Evolutionary conservation across 2,797 vertebrate genomes (phyloP), one percentile per base, ranked within the genome.

Genomic region (Protonibea diacanthus): DNA sequence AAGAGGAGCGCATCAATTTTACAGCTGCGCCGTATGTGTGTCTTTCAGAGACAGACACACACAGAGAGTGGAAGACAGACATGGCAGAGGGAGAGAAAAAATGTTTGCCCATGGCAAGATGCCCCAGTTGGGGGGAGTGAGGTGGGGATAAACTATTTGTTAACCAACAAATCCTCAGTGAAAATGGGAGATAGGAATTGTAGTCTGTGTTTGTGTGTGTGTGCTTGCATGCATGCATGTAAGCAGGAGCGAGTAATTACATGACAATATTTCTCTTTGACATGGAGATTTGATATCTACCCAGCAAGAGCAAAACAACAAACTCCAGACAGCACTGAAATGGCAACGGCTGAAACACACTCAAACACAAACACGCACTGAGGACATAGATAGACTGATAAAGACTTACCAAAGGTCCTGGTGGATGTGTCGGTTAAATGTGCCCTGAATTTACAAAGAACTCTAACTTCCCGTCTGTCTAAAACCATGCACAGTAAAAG

Each of bases 181-280:
- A 69, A 77, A 80, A 71, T 0, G 3, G 71, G 18, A 69, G 82
- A 78, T 58, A 71, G 23, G 3, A 74, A 74, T 80, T 67, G 80
- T 71, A 69, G 70, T 56, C 15, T 80, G 66, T 67, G 29, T 63
- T 62, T 67, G 38, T 59, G 65, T 47, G 56, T n/a, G 38, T 27
- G 65, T 66, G 27, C 60, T 62, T 67, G 23, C 56, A 62, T 45
- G 56, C n/a, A 20, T 27, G 52, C 5, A 8, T 25, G 57, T 59
- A 25, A 74, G 59, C 62, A 48, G 68, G 21, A 58, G 25, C 2
- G 0, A 76, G 57, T 85, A 81, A 88, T 90, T 85, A 78, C 72
- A 71, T 77, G 67, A 83, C 60, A 63, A 40, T 77, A 71, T 71
- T 84, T 62, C 29, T 57, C 56, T 90, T 78, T 84, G 79, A 82